Percentiles rank a stretch among this genome's conserved stretches.
Evolutionary conservation across 2,113 vertebrate species (phyloP).

Genomic region (Syngnathoides biaculeatus): DNA sequence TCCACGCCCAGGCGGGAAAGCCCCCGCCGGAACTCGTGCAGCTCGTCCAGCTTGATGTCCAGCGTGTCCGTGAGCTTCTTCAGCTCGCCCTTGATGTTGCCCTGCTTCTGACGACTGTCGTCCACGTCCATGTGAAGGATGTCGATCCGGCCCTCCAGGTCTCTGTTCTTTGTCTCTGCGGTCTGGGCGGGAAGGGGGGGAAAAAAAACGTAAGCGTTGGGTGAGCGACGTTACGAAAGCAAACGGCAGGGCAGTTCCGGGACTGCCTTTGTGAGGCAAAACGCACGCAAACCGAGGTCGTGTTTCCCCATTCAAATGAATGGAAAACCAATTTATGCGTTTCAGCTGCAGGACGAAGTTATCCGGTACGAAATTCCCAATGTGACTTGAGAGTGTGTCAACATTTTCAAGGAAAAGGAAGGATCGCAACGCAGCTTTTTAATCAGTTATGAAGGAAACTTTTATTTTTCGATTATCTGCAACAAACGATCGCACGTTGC

Average conservation of each 20-base stretch:
- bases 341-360: too few relatives aligned
- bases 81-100: constrained; percentile 86
- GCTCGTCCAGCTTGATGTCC: constrained; percentile 93
- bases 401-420: too few relatives aligned
- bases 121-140: constrained; percentile 80
- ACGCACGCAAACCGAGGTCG: background rate
- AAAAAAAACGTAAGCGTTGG: background rate
- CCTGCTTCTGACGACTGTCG: constrained; percentile 84
- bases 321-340: too few relatives aligned
- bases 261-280: too few relatives aligned
- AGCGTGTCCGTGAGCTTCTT: constrained; percentile 91
- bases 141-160: constrained; percentile 81
- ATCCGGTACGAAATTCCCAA: too few relatives aligned
- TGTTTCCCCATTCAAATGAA: background rate
- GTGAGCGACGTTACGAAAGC: background rate
- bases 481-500: too few relatives aligned
- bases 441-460: too few relatives aligned
- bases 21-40: constrained; percentile 90
- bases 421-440: too few relatives aligned
- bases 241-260: too few relatives aligned
- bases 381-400: too few relatives aligned
- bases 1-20: constrained; percentile 89
- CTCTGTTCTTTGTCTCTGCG: constrained; percentile 84
- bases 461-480: too few relatives aligned
- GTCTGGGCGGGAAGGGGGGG: constrained; percentile 66